Conservation (phyloP, 2,888 invertebrate species). For the Chloromyia formosa region DNA sequence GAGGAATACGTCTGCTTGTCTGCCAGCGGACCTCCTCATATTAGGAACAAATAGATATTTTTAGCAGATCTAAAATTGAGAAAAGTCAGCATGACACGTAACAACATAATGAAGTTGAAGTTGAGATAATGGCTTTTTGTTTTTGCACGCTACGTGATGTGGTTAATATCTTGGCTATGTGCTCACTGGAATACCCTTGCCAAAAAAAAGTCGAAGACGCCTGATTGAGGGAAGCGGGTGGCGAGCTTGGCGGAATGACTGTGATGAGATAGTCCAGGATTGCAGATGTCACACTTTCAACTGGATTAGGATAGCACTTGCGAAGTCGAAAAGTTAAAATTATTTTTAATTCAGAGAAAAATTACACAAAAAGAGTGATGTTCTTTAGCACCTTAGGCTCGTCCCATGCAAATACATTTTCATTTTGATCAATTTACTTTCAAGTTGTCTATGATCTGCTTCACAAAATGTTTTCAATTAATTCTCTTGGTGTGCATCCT, state of each 20-base stretch:
- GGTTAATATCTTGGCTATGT: constrained; percentile 10
- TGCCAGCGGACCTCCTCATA: neutral
- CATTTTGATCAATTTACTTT: no score
- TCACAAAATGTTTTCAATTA: no score
- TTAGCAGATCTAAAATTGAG: constrained; percentile 7
- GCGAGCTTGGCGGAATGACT: neutral
- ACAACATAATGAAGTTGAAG: constrained; percentile 18
- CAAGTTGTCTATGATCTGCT: no score
- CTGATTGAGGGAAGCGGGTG: no score
- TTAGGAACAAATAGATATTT: constrained; percentile 9
- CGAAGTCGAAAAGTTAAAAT: no score
- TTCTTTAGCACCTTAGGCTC: no score
- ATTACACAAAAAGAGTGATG: no score
- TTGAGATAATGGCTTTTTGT: constrained; percentile 7
- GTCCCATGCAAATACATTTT: no score
- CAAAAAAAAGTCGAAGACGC: neutral
- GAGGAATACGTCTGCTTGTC: neutral
- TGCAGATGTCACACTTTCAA: no score
- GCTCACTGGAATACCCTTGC: neutral
- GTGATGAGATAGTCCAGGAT: neutral
- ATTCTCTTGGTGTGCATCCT: no score
- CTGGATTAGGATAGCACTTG: no score
- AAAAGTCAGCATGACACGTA: constrained; percentile 31
- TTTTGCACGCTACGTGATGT: constrained; percentile 10
- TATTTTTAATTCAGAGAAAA: no score